Conservation (phyloP, 1,140 invertebrate species). For the Penaeus vannamei region DNA sequence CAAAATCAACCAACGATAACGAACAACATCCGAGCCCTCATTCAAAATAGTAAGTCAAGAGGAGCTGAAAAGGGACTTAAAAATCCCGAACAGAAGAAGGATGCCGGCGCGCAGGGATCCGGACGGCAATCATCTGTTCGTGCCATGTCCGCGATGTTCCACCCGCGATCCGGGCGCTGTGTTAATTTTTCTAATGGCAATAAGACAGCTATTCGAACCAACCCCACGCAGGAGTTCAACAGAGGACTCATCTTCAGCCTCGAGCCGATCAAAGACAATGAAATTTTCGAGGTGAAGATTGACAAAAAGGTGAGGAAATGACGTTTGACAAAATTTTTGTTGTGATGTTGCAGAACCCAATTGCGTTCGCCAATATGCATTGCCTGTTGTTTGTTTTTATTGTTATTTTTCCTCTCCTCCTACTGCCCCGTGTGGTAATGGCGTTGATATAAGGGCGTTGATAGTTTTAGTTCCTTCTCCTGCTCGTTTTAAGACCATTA, state of each 20-base stretch:
- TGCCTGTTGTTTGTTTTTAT: slow-evolving; percentile 17
- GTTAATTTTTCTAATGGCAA: slow-evolving; percentile 86
- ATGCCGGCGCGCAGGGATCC: not conserved
- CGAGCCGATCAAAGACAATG: slow-evolving; percentile 85
- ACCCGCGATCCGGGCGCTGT: slow-evolving; percentile 84
- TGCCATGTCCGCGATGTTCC: slow-evolving; percentile 76
- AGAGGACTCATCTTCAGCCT: slow-evolving; percentile 88
- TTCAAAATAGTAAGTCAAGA: not conserved
- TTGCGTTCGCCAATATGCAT: not conserved
- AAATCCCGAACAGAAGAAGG: not conserved
- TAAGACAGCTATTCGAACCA: slow-evolving; percentile 82
- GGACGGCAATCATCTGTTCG: slow-evolving; percentile 39
- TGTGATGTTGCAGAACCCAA: slow-evolving; percentile 5
- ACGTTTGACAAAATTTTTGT: not conserved
- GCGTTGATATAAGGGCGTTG: not conserved
- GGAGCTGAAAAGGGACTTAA: not conserved
- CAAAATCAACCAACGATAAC: no score
- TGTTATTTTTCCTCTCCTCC: not conserved
- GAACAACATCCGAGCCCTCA: no score
- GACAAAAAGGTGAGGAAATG: slow-evolving; percentile 83
- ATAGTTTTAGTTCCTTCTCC: no score
- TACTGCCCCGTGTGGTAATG: not conserved
- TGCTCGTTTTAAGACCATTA: no score
- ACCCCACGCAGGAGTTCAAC: slow-evolving; percentile 82
- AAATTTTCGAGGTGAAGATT: slow-evolving; percentile 90